phyloP scores from a whole-genome alignment of 2,113 vertebrate species.

The Tapirus terrestris region DNA sequence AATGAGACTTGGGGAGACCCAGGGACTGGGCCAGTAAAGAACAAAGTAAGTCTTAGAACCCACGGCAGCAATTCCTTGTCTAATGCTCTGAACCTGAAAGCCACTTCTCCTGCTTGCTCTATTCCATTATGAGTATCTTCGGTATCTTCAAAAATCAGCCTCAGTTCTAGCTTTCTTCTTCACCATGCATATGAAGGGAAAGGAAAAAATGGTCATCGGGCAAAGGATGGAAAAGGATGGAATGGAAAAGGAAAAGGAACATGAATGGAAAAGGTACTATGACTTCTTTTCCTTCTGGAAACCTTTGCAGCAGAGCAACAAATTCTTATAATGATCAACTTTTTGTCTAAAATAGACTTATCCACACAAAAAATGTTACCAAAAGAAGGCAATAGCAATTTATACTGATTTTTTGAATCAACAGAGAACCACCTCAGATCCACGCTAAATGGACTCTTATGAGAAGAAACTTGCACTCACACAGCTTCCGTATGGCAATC shows the following conservation, averaged over 20 bases:
- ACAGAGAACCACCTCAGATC: not conserved
- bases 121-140: too few relatives aligned
- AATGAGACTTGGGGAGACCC: not conserved
- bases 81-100: not conserved
- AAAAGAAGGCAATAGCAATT: not conserved
- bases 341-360: not conserved
- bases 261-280: not conserved
- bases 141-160: not conserved
- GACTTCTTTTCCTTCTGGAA: not conserved
- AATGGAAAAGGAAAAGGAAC: not conserved
- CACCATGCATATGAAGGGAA: not conserved
- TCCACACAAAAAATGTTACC: not conserved
- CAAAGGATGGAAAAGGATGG: too few relatives aligned
- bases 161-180: not conserved
- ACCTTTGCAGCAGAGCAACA: not conserved
- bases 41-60: not conserved
- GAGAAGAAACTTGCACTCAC: not conserved
- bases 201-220: not conserved
- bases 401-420: not conserved
- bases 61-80: not conserved
- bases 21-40: not conserved
- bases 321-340: not conserved
- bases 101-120: accelerated
- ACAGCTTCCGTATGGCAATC: not conserved
- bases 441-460: not conserved